Percentiles rank a stretch among this genome's conserved stretches.
These are phyloP conservation scores for Pyrrhia umbra DNA, from an alignment of 2,888 invertebrate species.

Conservation along the genomic window DNA sequence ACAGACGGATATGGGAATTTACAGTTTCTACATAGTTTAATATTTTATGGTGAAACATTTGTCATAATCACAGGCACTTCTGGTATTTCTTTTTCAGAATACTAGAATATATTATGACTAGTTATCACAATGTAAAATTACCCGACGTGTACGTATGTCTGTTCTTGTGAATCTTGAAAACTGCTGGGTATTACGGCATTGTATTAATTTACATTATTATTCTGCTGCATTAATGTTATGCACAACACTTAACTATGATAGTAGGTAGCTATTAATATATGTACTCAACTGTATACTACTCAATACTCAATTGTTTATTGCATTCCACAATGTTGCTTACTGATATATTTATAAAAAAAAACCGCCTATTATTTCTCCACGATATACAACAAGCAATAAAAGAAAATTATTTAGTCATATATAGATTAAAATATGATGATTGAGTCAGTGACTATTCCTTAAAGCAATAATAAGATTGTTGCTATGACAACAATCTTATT, in stretches of 20 bases:
- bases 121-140: constrained; percentile 9
- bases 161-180: constrained; percentile 9
- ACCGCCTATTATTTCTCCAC: not conserved
- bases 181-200: constrained; percentile 11
- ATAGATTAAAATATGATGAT: too few relatives aligned
- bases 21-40: constrained; percentile 23
- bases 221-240: constrained; percentile 9
- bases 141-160: constrained; percentile 7
- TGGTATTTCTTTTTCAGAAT: constrained; percentile 14
- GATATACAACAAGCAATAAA: too few relatives aligned
- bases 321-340: not conserved
- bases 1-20: constrained; percentile 50
- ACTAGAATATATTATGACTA: constrained; percentile 7
- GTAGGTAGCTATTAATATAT: too few relatives aligned
- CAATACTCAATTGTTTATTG: too few relatives aligned
- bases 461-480: constrained; percentile 7
- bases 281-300: too few relatives aligned
- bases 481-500: constrained; percentile 5
- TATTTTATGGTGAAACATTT: constrained; percentile 26
- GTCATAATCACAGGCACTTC: constrained; percentile 12
- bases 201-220: constrained; percentile 26
- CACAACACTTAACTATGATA: too few relatives aligned
- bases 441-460: not conserved
- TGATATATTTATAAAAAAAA: not conserved
- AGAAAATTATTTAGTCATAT: not conserved